Evolutionary conservation across 2,888 invertebrate species (phyloP), one percentile per base, ranked within the genome.

Genomic region (Thyatira batis): DNA sequence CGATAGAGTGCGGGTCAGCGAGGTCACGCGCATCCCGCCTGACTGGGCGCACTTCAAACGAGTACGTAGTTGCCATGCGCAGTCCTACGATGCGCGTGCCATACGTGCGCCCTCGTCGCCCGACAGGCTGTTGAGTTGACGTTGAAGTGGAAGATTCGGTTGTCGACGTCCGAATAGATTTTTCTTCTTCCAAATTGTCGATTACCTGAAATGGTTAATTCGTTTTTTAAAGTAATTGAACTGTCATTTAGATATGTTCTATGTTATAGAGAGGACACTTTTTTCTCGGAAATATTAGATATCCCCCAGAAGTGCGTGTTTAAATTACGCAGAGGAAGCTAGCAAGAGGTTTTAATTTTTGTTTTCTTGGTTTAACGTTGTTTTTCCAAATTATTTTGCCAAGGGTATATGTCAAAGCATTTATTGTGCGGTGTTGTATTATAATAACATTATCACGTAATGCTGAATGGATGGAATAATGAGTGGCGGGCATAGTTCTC

Each of bases 41-140:
- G 30, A 93, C 87, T 0, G 95, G 94, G 49, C 94, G 93, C 27
- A 96, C 95, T 87, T 96, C 95, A 77, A 96, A 95, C 49, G 96
- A 95, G 78, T 97, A 97, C 43, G 95, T 95, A 49, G 96, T 96
- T 50, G 96, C 95, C 96, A 96, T 96, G 54, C 96, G 92, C 51
- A 97, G 90, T 50, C 96, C 96, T 23, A 93, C 93, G 55, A 96
- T 93, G 50, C 94, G 93, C 0, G 94, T 92, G 30, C 92, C 90
- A 78, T 94, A 95, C 2, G 73, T 66, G 17, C 87, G 86, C 23
- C 85, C 85, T 52, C 82, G 84, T 13, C 82, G 75, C 1, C 53
- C 62, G 5, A 64, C 69, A 3, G 67, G 53, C 3, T 73, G 58
- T 13, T 73, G 67, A 11, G 73, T 73, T 20, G 74, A 17, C 11